Evolutionary conservation across 2,888 invertebrate species (phyloP).

Genomic region (Lithophane semibrunnea): DNA sequence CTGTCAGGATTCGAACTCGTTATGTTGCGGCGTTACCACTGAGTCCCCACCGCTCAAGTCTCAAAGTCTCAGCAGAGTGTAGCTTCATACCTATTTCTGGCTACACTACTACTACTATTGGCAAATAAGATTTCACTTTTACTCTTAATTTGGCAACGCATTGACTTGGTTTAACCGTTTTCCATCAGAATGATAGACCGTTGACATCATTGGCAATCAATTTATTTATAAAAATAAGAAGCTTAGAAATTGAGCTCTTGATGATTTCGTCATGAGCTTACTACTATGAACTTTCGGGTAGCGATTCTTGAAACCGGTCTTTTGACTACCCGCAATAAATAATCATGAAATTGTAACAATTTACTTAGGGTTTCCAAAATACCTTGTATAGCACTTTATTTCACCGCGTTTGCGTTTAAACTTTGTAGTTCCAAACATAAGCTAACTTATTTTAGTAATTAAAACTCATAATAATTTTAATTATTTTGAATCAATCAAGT

Average conservation of each 20-base stretch:
- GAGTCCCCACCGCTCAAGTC: too few species aligned
- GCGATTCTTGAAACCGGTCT: neutral
- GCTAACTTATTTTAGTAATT: neutral
- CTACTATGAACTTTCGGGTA: neutral
- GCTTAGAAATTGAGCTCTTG: neutral
- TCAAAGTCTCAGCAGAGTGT: neutral
- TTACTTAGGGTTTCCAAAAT: too few species aligned
- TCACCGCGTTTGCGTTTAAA: neutral
- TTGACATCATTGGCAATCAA: neutral
- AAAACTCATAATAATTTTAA: conserved; percentile 13
- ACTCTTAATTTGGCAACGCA: too few species aligned
- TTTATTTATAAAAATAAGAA: neutral
- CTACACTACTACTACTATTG: too few species aligned
- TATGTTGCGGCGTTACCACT: too few species aligned
- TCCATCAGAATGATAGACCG: neutral
- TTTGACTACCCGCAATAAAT: neutral
- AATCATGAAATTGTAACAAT: neutral
- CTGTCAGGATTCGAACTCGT: too few species aligned
- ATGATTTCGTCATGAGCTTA: neutral
- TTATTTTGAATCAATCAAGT: conserved; percentile 24
- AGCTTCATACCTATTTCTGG: neutral
- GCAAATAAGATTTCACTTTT: neutral
- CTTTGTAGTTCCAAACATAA: conserved; percentile 8
- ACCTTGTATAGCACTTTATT: too few species aligned
- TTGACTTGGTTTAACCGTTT: neutral